Conservation (phyloP, 2,797 vertebrate species). For the Phrynocephalus vlangalii region DNA sequence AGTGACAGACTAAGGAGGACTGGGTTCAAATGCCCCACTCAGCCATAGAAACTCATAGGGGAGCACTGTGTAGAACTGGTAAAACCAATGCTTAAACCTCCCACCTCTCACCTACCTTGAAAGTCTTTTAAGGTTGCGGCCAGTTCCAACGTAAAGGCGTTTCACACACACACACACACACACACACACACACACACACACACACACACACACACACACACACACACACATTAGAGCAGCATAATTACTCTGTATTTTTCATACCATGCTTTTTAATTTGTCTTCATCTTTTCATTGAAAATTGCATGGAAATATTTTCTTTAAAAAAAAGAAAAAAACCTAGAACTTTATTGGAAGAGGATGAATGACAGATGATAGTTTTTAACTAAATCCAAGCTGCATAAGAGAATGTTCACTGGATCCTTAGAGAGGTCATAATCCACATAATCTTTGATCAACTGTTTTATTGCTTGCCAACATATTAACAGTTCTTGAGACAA, state of each 20-base stretch:
- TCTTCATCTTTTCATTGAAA: not conserved
- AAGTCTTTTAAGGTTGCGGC: too few relatives aligned
- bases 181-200: too few relatives aligned
- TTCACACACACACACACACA: too few relatives aligned
- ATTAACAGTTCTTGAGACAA: conserved; percentile 4
- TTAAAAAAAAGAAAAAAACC: not conserved
- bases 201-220: too few relatives aligned
- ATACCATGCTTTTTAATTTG: not conserved
- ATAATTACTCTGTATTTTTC: not conserved
- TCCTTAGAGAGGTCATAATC: conserved; percentile 21
- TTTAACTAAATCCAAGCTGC: not conserved
- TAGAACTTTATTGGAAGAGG: not conserved
- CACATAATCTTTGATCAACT: conserved; percentile 24
- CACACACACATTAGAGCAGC: not conserved
- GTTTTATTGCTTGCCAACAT: conserved; percentile 19
- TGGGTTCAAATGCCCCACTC: too few relatives aligned
- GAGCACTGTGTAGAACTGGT: too few relatives aligned
- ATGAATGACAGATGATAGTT: conserved; percentile 2
- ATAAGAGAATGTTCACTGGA: conserved; percentile 6
- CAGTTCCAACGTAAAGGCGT: too few relatives aligned
- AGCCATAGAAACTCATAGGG: too few relatives aligned
- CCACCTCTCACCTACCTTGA: too few relatives aligned
- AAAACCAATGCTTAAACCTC: too few relatives aligned
- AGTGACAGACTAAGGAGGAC: too few relatives aligned
- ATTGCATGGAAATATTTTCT: not conserved